Percentiles rank a stretch among this genome's conserved stretches.
Conservation (phyloP, 2,888 invertebrate species). For the Monoplex corrugatus region DNA sequence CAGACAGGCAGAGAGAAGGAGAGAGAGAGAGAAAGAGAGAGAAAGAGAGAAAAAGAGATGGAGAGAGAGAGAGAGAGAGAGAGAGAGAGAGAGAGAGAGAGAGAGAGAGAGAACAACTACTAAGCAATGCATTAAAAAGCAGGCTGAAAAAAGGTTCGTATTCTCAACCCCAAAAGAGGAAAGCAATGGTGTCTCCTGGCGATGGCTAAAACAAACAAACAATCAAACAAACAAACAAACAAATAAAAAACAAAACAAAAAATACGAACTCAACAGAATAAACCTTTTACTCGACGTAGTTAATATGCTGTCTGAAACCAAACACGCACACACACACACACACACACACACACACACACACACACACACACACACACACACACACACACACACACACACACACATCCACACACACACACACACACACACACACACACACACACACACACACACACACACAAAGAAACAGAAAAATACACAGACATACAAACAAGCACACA, state of each 20-base stretch:
- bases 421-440: slow-evolving; percentile 8
- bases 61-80: slow-evolving; percentile 31
- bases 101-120: slow-evolving; percentile 1
- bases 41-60: neutral
- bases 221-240: no score
- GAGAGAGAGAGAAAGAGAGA: neutral
- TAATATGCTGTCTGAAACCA: no score
- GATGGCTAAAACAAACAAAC: no score
- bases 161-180: no score
- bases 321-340: neutral
- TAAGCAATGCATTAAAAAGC: no score
- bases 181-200: no score
- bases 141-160: no score
- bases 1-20: neutral
- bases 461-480: neutral
- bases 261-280: no score
- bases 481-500: neutral
- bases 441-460: slow-evolving; percentile 6
- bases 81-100: slow-evolving; percentile 45
- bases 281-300: no score
- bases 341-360: neutral
- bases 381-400: neutral
- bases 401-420: slow-evolving; percentile 9
- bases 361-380: neutral
- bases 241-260: no score